phyloP scores from a whole-genome alignment of 2,797 vertebrate genomes.

The Hemibagrus guttatus region DNA sequence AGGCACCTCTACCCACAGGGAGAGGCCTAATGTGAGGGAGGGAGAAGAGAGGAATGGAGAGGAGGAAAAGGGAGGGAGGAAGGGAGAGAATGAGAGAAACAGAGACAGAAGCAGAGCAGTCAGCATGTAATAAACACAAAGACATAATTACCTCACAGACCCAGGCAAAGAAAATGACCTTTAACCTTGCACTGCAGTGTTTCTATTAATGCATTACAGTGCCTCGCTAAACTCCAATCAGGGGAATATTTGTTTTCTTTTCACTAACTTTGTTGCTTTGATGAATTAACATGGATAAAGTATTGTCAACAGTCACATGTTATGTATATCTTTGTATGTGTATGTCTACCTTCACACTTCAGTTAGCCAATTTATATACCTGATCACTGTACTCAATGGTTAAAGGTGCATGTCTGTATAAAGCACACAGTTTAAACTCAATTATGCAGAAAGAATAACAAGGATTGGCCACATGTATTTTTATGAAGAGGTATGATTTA shows the following conservation, averaged over 20 bases:
- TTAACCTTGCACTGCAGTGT: slow-evolving; percentile 64
- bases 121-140: slow-evolving; percentile 79
- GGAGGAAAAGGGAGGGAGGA: slow-evolving; percentile 57
- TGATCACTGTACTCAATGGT: slow-evolving; percentile 1
- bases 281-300: not conserved
- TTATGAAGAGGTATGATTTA: slow-evolving; percentile 60
- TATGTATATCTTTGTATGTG: not conserved
- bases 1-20: slow-evolving; percentile 88
- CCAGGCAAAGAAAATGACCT: slow-evolving; percentile 73
- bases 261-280: not conserved
- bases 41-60: slow-evolving; percentile 72
- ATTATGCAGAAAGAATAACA: slow-evolving; percentile 73
- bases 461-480: slow-evolving; percentile 45
- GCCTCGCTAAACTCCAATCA: slow-evolving; percentile 4
- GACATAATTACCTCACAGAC: slow-evolving; percentile 80
- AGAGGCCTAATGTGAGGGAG: slow-evolving; percentile 58
- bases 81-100: slow-evolving; percentile 45
- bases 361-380: slow-evolving; percentile 56
- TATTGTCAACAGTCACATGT: not conserved
- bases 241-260: not conserved
- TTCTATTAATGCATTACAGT: slow-evolving; percentile 6
- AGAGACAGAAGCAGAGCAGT: slow-evolving; percentile 62
- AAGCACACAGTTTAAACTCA: slow-evolving; percentile 67
- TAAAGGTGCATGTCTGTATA: slow-evolving; percentile 52
- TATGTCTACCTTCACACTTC: slow-evolving; percentile 13